These are phyloP conservation scores for Microctenopoma steveboyesi DNA, from an alignment of 2,797 vertebrate species.

Conservation along the genomic window DNA sequence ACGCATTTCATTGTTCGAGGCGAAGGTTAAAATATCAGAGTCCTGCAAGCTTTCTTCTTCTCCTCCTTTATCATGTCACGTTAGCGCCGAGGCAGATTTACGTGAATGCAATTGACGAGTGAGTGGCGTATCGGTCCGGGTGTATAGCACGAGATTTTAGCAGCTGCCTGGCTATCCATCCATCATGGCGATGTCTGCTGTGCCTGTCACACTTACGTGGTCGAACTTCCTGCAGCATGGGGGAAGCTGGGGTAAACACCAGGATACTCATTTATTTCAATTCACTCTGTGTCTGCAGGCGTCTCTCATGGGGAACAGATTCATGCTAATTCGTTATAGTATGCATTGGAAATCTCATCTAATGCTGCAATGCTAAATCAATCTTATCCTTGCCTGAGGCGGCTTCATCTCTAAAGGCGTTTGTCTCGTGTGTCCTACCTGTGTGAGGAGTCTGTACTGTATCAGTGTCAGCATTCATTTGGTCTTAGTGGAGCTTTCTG, in stretches of 20 bases:
- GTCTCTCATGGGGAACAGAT: constrained; percentile 65
- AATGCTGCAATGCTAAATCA: constrained; percentile 72
- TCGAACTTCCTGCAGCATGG: constrained; percentile 57
- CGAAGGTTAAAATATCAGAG: constrained; percentile 41
- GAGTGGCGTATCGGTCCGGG: constrained; percentile 66
- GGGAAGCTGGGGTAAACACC: constrained; percentile 67
- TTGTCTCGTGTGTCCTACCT: constrained; percentile 69
- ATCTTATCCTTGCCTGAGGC: constrained; percentile 70
- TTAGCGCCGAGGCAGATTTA: constrained; percentile 71
- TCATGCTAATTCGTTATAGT: constrained; percentile 76
- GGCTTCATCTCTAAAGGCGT: constrained; percentile 62
- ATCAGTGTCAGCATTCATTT: constrained; percentile 71
- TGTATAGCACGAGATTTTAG: constrained; percentile 78
- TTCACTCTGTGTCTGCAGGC: constrained; percentile 66
- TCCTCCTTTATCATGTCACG: constrained; percentile 49
- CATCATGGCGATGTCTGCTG: constrained; percentile 70
- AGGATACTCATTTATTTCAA: constrained; percentile 78
- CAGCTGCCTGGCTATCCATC: constrained; percentile 81
- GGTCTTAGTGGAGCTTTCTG: constrained; percentile 67
- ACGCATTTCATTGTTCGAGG: constrained; percentile 31
- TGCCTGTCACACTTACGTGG: constrained; percentile 75
- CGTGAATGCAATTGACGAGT: constrained; percentile 72
- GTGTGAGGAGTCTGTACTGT: constrained; percentile 54
- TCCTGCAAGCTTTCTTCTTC: constrained; percentile 25
- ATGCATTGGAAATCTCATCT: constrained; percentile 74